Conservation (phyloP, 2,888 invertebrate genomes). For the Diarsia dahlii region DNA sequence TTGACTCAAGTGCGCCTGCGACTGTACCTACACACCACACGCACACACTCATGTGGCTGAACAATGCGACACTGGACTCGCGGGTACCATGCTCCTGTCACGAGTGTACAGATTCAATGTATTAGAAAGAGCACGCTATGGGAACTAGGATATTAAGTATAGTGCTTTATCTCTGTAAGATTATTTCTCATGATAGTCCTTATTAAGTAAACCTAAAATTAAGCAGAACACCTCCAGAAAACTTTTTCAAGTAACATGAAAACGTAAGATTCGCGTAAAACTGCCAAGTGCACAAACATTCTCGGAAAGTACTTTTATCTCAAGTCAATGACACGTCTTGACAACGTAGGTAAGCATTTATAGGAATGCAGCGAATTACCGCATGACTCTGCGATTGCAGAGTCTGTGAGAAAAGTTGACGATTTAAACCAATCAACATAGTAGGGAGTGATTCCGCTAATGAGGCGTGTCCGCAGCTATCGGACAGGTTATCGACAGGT, state of each 20-base stretch:
- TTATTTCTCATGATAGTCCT: background rate
- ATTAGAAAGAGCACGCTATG: constrained; percentile 53
- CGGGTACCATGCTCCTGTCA: constrained; percentile 65
- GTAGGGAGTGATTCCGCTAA: constrained; percentile 82
- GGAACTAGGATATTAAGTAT: background rate
- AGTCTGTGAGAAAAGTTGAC: constrained; percentile 72
- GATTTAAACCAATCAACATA: constrained; percentile 78
- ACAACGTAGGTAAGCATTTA: constrained; percentile 71
- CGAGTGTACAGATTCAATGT: constrained; percentile 40
- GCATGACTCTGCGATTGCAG: constrained; percentile 60
- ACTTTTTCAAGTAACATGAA: constrained; percentile 1
- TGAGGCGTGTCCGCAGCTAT: constrained; percentile 87
- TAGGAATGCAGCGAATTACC: constrained; percentile 75
- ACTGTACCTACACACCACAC: constrained; percentile 22
- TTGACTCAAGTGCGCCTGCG: constrained; percentile 82
- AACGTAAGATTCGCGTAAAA: constrained; percentile 26
- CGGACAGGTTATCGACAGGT: constrained; percentile 86
- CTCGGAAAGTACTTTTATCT: constrained; percentile 69
- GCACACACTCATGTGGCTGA: constrained; percentile 57
- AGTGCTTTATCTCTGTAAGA: background rate
- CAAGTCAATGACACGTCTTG: constrained; percentile 79
- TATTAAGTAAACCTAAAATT: constrained; percentile 2
- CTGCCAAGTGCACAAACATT: constrained; percentile 63
- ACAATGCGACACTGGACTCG: constrained; percentile 71
- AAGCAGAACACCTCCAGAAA: background rate